These are phyloP conservation scores for Coluber constrictor DNA, from an alignment of 2,797 vertebrate species.

Conservation along the genomic window DNA sequence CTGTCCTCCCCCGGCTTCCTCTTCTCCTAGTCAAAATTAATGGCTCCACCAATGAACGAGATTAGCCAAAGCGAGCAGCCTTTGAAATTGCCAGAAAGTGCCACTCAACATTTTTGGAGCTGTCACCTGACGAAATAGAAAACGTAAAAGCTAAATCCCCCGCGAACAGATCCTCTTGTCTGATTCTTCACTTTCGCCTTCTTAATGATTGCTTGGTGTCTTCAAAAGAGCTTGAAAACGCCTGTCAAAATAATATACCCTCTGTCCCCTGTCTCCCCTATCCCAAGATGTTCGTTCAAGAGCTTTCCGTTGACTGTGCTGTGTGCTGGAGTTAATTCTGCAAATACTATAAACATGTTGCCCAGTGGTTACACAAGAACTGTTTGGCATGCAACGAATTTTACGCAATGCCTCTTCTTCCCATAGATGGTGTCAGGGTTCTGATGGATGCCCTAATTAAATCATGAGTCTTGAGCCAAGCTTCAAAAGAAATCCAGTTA, in stretches of 20 bases:
- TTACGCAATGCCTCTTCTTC: neutral
- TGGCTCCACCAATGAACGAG: conserved; percentile 30
- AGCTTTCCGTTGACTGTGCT: neutral
- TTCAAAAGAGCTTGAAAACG: neutral
- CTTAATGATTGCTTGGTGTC: conserved; percentile 10
- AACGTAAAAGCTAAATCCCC: conserved; percentile 20
- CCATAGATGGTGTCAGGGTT: neutral
- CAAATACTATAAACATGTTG: neutral
- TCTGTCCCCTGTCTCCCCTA: neutral
- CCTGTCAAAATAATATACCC: neutral
- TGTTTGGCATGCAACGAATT: conserved; percentile 22
- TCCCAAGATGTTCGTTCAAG: neutral
- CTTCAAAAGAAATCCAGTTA: too few relatives aligned
- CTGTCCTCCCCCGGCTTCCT: neutral
- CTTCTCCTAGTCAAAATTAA: conserved; percentile 47
- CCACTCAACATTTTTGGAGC: conserved; percentile 38
- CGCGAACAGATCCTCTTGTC: conserved; percentile 11
- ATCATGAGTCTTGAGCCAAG: too few relatives aligned
- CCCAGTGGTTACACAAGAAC: neutral
- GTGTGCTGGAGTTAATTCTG: neutral
- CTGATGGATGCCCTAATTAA: too few relatives aligned
- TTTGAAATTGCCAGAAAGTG: conserved; percentile 46
- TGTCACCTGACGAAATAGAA: conserved; percentile 31
- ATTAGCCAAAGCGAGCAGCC: conserved; percentile 34
- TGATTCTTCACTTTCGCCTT: conserved; percentile 13